A percentile compares a stretch with the other conserved stretches of the same genome.
Evolutionary conservation across 2,113 vertebrate species (phyloP).

Genomic region (Entosphenus tridentatus): DNA sequence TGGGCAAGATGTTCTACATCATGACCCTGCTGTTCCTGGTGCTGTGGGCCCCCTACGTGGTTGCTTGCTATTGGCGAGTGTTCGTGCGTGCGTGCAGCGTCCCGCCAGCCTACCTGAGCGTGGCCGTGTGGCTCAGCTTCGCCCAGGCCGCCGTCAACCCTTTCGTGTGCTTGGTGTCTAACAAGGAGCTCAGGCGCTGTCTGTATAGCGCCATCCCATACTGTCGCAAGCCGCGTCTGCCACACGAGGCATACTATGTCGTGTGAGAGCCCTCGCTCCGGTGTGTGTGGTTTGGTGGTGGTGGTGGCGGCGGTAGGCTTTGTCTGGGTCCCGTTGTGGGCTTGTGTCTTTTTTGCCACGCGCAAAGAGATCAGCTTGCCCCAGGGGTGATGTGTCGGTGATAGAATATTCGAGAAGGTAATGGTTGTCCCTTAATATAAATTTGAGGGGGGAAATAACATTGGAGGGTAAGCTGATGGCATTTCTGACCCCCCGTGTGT

Average conservation of each 20-base stretch:
- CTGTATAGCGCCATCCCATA: constrained; percentile 99
- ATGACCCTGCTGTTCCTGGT: constrained; percentile 98
- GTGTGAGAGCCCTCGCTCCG: constrained; percentile 38
- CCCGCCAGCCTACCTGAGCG: constrained; percentile 88
- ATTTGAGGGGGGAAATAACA: too few species aligned
- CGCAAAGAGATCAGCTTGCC: too few species aligned
- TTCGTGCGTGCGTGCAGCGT: constrained; percentile 80
- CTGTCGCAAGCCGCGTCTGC: constrained; percentile 99
- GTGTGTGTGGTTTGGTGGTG: too few species aligned
- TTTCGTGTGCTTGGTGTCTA: constrained; percentile 99
- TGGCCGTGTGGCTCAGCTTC: constrained; percentile 99
- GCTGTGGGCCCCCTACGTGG: constrained; percentile 93
- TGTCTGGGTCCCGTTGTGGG: too few species aligned
- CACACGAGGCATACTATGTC: constrained; percentile 99
- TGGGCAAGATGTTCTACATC: constrained; percentile 99
- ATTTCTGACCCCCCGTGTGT: too few species aligned
- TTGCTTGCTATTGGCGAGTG: constrained; percentile 97
- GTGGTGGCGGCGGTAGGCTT: too few species aligned
- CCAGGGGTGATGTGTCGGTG: too few species aligned
- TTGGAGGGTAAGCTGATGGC: too few species aligned
- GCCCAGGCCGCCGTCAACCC: constrained; percentile 99
- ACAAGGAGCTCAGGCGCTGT: constrained; percentile 97
- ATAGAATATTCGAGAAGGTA: too few species aligned
- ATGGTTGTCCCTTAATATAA: too few species aligned
- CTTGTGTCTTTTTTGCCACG: too few species aligned